Evolutionary conservation across 2,888 invertebrate genomes (phyloP).

Genomic region (Xiphydria camelus): DNA sequence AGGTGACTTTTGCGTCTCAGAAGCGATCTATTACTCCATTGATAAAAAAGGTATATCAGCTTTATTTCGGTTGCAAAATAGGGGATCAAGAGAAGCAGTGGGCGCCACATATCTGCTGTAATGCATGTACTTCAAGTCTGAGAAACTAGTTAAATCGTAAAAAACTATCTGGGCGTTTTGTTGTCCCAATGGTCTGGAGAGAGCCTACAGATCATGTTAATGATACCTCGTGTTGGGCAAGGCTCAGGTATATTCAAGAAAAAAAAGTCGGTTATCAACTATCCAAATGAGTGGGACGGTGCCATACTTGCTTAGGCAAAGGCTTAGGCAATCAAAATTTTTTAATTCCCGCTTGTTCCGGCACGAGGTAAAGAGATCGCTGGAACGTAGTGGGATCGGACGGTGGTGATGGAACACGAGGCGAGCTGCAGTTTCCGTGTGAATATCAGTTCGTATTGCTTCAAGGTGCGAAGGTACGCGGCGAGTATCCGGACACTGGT

Average conservation of each 20-base stretch:
- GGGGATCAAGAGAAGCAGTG: background rate
- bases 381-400: too few relatives aligned
- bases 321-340: too few relatives aligned
- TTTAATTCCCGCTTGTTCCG: too few relatives aligned
- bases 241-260: conserved; percentile 8
- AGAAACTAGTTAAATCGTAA: background rate
- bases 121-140: background rate
- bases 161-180: background rate
- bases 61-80: background rate
- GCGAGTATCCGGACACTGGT: too few relatives aligned
- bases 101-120: conserved; percentile 4
- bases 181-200: conserved; percentile 14
- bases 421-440: too few relatives aligned
- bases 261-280: conserved; percentile 6
- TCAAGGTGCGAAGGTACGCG: too few relatives aligned
- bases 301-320: too few relatives aligned
- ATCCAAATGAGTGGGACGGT: too few relatives aligned
- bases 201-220: conserved; percentile 11
- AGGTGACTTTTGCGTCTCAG: background rate
- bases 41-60: background rate
- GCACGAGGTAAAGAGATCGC: too few relatives aligned
- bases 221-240: too few relatives aligned
- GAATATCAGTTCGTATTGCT: too few relatives aligned
- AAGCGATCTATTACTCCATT: background rate
- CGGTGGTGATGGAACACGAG: too few relatives aligned